Conservation (phyloP, 2,797 vertebrate species). For the Paratrypauchen microcephalus region DNA sequence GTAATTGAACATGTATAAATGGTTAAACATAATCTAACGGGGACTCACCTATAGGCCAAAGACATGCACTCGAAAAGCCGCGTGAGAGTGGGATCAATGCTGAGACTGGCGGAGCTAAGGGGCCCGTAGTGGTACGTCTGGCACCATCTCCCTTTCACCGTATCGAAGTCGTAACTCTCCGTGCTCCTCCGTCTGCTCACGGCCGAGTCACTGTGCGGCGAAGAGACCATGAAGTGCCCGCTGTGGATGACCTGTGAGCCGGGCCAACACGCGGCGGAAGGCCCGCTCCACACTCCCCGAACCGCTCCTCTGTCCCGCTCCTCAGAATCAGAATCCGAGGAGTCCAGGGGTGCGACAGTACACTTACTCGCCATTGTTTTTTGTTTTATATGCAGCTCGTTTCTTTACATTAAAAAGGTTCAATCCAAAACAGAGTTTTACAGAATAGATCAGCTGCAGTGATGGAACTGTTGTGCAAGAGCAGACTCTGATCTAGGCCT, state of each 20-base stretch:
- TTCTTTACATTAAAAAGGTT: not conserved
- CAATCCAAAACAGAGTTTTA: not conserved
- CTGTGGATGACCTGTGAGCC: conserved; percentile 93
- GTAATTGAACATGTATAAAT: not conserved
- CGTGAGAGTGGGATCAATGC: conserved; percentile 93
- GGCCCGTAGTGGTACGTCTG: conserved; percentile 83
- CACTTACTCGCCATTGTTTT: conserved; percentile 51
- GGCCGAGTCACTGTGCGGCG: conserved; percentile 87
- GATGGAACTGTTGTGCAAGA: conserved; percentile 33
- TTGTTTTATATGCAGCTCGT: not conserved
- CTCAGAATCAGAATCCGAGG: conserved; percentile 83
- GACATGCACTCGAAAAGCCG: conserved; percentile 98
- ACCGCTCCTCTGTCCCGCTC: conserved; percentile 70
- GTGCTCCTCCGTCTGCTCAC: conserved; percentile 73
- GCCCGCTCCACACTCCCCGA: conserved; percentile 31
- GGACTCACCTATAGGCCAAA: conserved; percentile 94
- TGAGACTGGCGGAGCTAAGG: conserved; percentile 76
- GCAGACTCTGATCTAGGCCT: conserved; percentile 11
- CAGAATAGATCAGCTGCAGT: not conserved
- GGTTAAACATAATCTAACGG: not conserved
- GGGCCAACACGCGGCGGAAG: conserved; percentile 26
- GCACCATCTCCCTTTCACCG: conserved; percentile 75
- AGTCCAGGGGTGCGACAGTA: conserved; percentile 59
- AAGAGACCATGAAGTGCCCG: conserved; percentile 98
- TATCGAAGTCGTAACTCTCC: conserved; percentile 74